phyloP scores from a whole-genome alignment of 1,140 invertebrate species.

The Drosophila suzukii region DNA sequence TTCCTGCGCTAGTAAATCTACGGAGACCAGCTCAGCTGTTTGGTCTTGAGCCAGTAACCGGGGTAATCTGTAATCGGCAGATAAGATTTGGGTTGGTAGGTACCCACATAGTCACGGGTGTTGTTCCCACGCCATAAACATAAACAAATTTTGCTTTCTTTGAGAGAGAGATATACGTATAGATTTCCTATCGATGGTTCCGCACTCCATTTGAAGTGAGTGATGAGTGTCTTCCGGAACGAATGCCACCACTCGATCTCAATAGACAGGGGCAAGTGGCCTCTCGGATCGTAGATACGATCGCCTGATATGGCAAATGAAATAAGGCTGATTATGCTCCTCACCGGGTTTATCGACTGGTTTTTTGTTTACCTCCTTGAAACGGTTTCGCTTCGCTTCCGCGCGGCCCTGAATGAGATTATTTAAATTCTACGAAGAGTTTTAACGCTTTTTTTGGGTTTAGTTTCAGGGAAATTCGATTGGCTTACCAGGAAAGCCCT shows the following conservation, averaged over 20 bases:
- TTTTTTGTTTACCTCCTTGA: constrained; percentile 42
- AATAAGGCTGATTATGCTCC: constrained; percentile 29
- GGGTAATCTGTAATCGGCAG: constrained; percentile 16
- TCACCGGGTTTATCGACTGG: constrained; percentile 5
- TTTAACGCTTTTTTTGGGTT: neutral
- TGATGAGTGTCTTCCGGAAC: constrained; percentile 32
- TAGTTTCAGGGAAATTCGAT: neutral
- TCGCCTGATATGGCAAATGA: constrained; percentile 26
- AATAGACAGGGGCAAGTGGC: constrained; percentile 41
- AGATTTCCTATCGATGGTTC: constrained; percentile 16
- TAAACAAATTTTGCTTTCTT: constrained; percentile 12
- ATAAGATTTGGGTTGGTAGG: constrained; percentile 23
- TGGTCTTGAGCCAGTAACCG: neutral
- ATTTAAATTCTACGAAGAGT: constrained; percentile 26
- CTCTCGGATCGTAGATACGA: constrained; percentile 33
- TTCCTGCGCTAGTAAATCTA: constrained; percentile 4
- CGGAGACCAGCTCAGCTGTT: neutral
- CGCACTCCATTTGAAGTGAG: constrained; percentile 37
- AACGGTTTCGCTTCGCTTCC: neutral
- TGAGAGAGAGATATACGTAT: no score
- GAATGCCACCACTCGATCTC: constrained; percentile 25
- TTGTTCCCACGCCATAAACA: constrained; percentile 44
- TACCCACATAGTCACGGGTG: neutral
- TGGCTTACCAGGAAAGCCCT: neutral
- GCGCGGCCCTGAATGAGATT: constrained; percentile 1